A percentile compares a stretch with the other conserved stretches of the same genome.
These are phyloP conservation scores for Oncorhynchus nerka DNA, from an alignment of 2,113 vertebrate genomes.

Conservation along the genomic window DNA sequence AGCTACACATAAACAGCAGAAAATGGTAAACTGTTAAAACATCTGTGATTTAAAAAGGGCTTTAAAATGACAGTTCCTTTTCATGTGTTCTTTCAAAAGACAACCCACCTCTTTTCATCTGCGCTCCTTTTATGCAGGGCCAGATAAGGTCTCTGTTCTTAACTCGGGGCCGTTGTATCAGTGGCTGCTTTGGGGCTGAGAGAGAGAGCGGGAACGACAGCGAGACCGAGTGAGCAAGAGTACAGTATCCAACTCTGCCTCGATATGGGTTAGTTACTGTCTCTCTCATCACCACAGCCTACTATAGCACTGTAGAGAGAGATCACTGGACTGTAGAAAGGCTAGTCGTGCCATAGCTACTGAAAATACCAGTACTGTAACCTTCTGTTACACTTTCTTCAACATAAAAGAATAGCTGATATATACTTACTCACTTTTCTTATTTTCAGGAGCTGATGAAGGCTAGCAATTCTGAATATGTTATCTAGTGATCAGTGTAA, in stretches of 20 bases:
- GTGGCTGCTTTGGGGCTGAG: neutral
- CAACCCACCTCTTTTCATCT: conserved; percentile 14
- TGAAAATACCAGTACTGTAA: no score
- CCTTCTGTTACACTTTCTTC: no score
- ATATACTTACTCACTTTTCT: neutral
- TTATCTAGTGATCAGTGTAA: neutral
- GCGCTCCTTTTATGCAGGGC: conserved; percentile 15
- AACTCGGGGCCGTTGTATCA: conserved; percentile 8
- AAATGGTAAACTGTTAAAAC: conserved; percentile 6
- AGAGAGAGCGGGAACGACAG: neutral
- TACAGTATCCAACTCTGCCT: conserved; percentile 22
- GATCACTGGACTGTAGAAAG: no score
- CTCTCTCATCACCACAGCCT: conserved; percentile 10
- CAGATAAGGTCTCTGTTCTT: conserved; percentile 3
- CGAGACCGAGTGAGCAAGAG: neutral
- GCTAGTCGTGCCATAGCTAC: no score
- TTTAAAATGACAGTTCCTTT: conserved; percentile 16
- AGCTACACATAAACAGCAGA: neutral
- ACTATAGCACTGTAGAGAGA: conserved; percentile 6
- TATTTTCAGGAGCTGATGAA: neutral
- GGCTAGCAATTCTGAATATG: conserved; percentile 17
- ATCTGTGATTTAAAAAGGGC: conserved; percentile 9
- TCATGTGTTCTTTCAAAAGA: conserved; percentile 2
- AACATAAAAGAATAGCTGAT: conserved; percentile 3
- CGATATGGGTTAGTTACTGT: neutral